phyloP scores from a whole-genome alignment of 1,140 invertebrate species.

The Coelopa frigida region DNA sequence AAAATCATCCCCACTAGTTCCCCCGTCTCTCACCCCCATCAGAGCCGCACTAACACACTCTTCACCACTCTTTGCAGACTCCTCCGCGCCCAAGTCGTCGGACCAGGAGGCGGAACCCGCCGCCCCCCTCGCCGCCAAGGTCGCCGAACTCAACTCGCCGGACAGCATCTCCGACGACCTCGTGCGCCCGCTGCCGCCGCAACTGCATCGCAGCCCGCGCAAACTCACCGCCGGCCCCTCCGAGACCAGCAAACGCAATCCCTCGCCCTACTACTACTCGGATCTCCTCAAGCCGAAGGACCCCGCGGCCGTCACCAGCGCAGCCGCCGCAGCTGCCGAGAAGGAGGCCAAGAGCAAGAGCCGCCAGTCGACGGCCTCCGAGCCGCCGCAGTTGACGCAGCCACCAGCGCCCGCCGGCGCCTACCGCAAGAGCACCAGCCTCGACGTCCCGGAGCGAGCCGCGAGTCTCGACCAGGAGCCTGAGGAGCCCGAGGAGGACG shows the following conservation, averaged over 20 bases:
- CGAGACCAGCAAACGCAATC: conserved; percentile 53
- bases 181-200: conserved; percentile 35
- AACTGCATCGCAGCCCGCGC: conserved; percentile 38
- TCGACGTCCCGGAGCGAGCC: conserved; percentile 56
- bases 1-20: too few relatives aligned
- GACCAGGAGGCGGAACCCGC: conserved; percentile 38
- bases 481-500: conserved; percentile 7
- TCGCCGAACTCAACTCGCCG: conserved; percentile 46
- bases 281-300: conserved; percentile 57
- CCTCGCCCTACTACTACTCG: conserved; percentile 71
- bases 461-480: conserved; percentile 22
- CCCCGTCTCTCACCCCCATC: too few relatives aligned
- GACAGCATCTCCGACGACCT: conserved; percentile 48
- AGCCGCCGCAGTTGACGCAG: conserved; percentile 35
- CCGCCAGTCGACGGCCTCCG: conserved; percentile 36
- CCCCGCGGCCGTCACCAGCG: conserved; percentile 10
- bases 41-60: too few relatives aligned
- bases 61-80: conserved; percentile 26
- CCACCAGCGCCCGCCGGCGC: conserved; percentile 10
- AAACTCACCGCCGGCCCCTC: conserved; percentile 24
- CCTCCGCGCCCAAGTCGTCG: conserved; percentile 41
- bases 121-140: conserved; percentile 21
- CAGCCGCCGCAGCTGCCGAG: conserved; percentile 2
- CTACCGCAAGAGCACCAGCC: conserved; percentile 56
- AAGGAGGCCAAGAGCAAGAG: conserved; percentile 33